Base-by-base conservation (phyloP, 1,140 invertebrate genomes). In the Atopsyche davidsoni region DNA sequence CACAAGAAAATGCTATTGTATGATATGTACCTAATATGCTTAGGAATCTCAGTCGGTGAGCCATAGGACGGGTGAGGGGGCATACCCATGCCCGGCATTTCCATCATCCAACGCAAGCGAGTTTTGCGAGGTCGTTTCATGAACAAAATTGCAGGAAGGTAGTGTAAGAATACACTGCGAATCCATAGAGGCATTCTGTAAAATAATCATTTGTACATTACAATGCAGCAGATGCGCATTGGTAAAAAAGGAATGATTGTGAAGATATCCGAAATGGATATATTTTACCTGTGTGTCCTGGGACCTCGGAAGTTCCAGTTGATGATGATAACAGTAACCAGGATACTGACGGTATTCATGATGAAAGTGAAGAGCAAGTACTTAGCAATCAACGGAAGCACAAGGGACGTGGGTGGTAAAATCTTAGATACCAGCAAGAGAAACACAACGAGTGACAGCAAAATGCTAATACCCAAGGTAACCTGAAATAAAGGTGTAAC, bases 301-400 rank as follows among this genome's bases (percentile, higher is more conserved):
- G 96, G 96, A 13, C 95, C 95, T 64, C 96, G 79, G 75, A 98
- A 99, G 66, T 99, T 98, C 87, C 93, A 95, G 68, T 99, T 99
- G 64, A 99, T 98, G 60, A 99, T 98, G 62, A 99, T 86, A 17
- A 99, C 96, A 1, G 97, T 99, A 4, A 98, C 90, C 47, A 99
- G 76, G 73, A 99, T 98, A 77, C 94, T 96, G 58, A 99, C 89
- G 18, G 97, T 98, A 71, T 99, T 99, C 92, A 99, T 98, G 50
- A 99, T 96, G 73, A 99, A 99, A 21, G 96, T 99, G 71, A 99
- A 98, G 2, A 99, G 79, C 38, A 99, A 79, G 76, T 98, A 99
- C 75, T 98, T 98, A 65, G 95, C 93, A 57, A 99, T 98, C 51
- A 99, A 76, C 50, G 94, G 94, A 59, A 98, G 76, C 60, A 96